Percentiles rank a stretch among this genome's conserved stretches.
Conservation (phyloP, 2,113 vertebrate species). For the Otocyon megalotis region DNA sequence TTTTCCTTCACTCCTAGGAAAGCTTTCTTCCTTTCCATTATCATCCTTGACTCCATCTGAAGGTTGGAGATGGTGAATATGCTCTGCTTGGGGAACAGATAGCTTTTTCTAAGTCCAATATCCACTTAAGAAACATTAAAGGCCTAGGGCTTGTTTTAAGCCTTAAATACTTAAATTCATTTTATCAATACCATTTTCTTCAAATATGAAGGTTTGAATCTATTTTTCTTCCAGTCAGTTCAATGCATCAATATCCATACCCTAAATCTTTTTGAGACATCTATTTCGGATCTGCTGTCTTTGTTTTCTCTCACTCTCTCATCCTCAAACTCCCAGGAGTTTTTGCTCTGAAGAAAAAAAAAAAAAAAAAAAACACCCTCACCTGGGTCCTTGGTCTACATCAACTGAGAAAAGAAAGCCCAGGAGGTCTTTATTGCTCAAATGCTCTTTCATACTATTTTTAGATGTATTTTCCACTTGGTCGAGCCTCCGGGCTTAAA, state of each 20-base stretch:
- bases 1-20: neutral
- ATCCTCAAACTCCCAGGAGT: accelerated
- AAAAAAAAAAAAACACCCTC: too few species aligned
- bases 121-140: neutral
- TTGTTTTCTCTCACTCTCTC: neutral
- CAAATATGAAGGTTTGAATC: neutral
- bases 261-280: neutral
- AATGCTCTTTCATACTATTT: neutral
- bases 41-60: neutral
- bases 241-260: neutral
- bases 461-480: neutral
- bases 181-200: neutral
- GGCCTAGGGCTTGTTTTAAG: neutral
- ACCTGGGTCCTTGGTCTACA: neutral
- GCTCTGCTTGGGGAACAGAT: neutral
- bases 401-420: neutral
- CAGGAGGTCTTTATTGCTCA: neutral
- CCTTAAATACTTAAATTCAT: neutral
- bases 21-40: neutral
- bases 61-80: neutral
- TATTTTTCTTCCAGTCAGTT: neutral
- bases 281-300: neutral
- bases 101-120: neutral
- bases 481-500: neutral
- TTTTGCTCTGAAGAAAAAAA: neutral